A percentile compares a stretch with the other conserved stretches of the same genome.
Conservation (phyloP, 2,888 invertebrate species). For the Aphodius sticticus region DNA sequence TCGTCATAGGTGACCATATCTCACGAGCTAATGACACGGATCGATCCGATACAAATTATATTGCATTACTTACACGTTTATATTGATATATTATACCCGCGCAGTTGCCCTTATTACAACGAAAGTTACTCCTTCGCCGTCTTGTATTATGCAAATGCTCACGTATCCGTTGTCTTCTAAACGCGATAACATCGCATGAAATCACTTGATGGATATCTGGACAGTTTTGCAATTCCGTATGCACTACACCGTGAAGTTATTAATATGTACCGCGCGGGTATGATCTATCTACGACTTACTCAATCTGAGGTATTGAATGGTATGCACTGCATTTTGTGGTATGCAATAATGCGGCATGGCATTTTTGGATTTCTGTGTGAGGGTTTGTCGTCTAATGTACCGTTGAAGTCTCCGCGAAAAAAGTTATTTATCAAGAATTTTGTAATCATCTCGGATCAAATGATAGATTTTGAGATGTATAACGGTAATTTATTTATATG, state of each 20-base stretch:
- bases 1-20: slow-evolving; percentile 4
- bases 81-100: neutral
- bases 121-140: neutral
- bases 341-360: too few species aligned
- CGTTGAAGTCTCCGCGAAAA: too few species aligned
- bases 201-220: slow-evolving; percentile 4
- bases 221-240: slow-evolving; percentile 4
- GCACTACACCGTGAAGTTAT: slow-evolving; percentile 4
- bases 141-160: neutral
- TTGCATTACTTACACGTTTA: neutral
- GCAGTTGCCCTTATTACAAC: slow-evolving; percentile 4
- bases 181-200: neutral
- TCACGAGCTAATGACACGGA: neutral
- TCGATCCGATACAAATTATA: neutral
- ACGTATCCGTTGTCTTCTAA: slow-evolving; percentile 4
- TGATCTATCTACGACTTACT: neutral
- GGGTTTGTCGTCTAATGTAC: too few species aligned
- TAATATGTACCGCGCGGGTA: neutral
- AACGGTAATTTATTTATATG: too few species aligned
- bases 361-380: too few species aligned
- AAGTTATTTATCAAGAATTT: too few species aligned
- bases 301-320: neutral
- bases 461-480: too few species aligned
- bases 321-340: neutral
- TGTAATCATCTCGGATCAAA: too few species aligned